phyloP scores from a whole-genome alignment of 2,113 vertebrate genomes.

The Corythornis vintsioides region DNA sequence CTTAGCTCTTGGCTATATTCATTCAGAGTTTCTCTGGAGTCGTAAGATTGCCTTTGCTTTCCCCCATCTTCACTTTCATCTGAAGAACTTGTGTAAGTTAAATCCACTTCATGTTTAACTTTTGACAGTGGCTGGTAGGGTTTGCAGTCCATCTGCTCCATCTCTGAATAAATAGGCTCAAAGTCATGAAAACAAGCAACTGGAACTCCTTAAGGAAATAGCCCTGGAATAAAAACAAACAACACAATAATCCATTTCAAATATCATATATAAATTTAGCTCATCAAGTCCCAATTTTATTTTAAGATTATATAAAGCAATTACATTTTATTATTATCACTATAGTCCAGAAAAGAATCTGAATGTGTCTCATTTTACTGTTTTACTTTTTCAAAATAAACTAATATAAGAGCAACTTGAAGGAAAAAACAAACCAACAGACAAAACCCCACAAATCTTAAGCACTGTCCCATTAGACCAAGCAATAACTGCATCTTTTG shows the following conservation, averaged over 20 bases:
- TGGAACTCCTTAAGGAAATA: slow-evolving; percentile 67
- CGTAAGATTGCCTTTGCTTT: slow-evolving; percentile 89
- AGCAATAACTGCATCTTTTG: not conserved
- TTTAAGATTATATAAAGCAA: not conserved
- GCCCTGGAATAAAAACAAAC: slow-evolving; percentile 67
- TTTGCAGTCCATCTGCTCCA: slow-evolving; percentile 98
- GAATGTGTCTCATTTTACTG: not conserved
- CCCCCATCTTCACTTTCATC: slow-evolving; percentile 94
- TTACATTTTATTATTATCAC: not conserved
- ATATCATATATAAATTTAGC: not conserved
- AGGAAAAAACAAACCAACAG: not conserved
- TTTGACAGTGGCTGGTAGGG: slow-evolving; percentile 96
- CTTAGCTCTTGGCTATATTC: slow-evolving; percentile 92
- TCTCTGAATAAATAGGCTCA: slow-evolving; percentile 78
- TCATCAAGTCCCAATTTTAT: not conserved
- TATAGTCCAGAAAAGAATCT: not conserved
- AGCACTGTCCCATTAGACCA: not conserved
- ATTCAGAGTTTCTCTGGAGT: slow-evolving; percentile 93
- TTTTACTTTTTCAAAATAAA: not conserved
- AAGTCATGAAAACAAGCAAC: slow-evolving; percentile 81
- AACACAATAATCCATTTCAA: not conserved
- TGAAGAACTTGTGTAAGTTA: slow-evolving; percentile 94
- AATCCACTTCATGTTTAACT: slow-evolving; percentile 94
- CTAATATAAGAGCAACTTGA: slow-evolving; percentile 2
- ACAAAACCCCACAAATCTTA: not conserved